A percentile compares a stretch with the other conserved stretches of the same genome.
Evolutionary conservation across 2,888 invertebrate genomes (phyloP).

Genomic region (Epicampocera succincta): DNA sequence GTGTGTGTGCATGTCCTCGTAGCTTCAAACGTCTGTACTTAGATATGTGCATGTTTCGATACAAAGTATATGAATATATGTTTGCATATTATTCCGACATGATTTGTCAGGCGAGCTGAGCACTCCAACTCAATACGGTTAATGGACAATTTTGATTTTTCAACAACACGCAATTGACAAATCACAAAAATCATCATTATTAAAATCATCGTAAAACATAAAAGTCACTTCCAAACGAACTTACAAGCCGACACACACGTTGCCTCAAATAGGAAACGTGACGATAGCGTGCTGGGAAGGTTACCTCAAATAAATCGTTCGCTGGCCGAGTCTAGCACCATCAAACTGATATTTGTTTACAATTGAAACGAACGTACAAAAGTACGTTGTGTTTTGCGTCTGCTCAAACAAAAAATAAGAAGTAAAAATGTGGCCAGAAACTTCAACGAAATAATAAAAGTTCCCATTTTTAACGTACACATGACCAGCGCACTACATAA

Average conservation of each 20-base stretch:
- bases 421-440: no score
- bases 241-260: slow-evolving; percentile 13
- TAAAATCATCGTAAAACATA: slow-evolving; percentile 62
- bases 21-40: no score
- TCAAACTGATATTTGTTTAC: no score
- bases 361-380: no score
- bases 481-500: no score
- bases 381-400: no score
- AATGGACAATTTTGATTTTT: slow-evolving; percentile 72
- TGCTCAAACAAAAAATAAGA: no score
- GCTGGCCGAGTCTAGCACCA: no score
- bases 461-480: no score
- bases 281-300: slow-evolving; percentile 19
- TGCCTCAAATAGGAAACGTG: neutral
- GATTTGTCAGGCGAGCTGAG: slow-evolving; percentile 56
- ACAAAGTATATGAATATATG: slow-evolving; percentile 48
- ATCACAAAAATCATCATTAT: slow-evolving; percentile 68
- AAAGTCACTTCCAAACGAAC: slow-evolving; percentile 57
- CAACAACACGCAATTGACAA: slow-evolving; percentile 75
- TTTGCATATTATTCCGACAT: slow-evolving; percentile 40
- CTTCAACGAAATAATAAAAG: no score
- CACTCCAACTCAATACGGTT: slow-evolving; percentile 58
- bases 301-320: neutral
- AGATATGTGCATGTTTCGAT: slow-evolving; percentile 9
- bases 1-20: no score